phyloP scores from a whole-genome alignment of 2,888 invertebrate species.

The Apodemia zela region DNA sequence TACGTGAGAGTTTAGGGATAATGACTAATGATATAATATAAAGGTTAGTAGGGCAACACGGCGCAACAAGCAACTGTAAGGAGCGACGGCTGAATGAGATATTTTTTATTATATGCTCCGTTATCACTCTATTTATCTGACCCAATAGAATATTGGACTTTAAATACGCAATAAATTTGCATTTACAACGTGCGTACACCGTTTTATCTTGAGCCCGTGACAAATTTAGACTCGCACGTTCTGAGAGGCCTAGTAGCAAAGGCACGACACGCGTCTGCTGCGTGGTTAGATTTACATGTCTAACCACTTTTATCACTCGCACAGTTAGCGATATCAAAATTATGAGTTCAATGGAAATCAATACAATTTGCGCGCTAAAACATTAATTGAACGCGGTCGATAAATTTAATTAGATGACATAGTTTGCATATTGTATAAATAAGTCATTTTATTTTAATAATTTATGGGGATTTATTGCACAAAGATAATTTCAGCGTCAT shows the following conservation, averaged over 20 bases:
- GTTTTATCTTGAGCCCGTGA: conserved; percentile 23
- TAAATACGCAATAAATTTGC: conserved; percentile 14
- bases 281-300: conserved; percentile 16
- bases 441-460: neutral
- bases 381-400: neutral
- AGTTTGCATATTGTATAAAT: neutral
- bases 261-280: conserved; percentile 15
- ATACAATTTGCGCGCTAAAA: conserved; percentile 1
- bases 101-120: conserved; percentile 12
- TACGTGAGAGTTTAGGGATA: conserved; percentile 7
- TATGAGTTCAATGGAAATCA: conserved; percentile 8
- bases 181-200: conserved; percentile 19
- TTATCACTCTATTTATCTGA: conserved; percentile 15
- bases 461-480: no score
- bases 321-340: conserved; percentile 3
- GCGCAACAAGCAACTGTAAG: neutral
- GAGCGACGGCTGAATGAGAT: conserved; percentile 17
- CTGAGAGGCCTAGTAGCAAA: conserved; percentile 15
- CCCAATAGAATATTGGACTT: conserved; percentile 8
- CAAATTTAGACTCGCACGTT: conserved; percentile 23
- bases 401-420: neutral
- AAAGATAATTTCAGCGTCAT: no score
- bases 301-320: conserved; percentile 12
- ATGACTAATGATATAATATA: conserved; percentile 11
- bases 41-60: conserved; percentile 21